A percentile compares a stretch with the other conserved stretches of the same genome.
phyloP scores from a whole-genome alignment of 2,113 vertebrate genomes.

The Eublepharis macularius region DNA sequence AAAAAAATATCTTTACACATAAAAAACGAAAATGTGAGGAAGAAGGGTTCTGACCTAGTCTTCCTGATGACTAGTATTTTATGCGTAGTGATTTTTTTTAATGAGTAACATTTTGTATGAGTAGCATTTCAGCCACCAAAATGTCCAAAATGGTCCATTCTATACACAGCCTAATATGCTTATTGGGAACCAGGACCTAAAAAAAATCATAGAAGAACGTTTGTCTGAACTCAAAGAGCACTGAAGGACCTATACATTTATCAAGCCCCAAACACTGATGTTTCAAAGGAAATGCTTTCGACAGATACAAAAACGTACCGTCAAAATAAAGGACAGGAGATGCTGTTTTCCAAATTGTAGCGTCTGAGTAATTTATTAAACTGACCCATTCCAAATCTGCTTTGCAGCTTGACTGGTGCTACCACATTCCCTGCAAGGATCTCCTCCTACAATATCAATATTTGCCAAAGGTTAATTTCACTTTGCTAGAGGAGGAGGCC shows the following conservation, averaged over 20 bases:
- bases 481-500: constrained; percentile 24
- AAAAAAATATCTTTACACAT: neutral
- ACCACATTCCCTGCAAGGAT: constrained; percentile 13
- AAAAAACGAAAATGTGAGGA: neutral
- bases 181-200: neutral
- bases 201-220: neutral
- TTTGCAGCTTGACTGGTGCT: constrained; percentile 22
- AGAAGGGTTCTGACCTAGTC: neutral
- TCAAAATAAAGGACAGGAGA: neutral
- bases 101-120: too few relatives aligned
- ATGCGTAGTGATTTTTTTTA: too few relatives aligned
- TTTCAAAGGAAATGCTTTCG: neutral
- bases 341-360: neutral
- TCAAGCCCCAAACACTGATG: neutral
- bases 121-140: too few relatives aligned
- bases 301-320: neutral
- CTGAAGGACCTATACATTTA: neutral
- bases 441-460: constrained; percentile 66
- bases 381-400: constrained; percentile 20
- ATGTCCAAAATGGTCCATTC: neutral
- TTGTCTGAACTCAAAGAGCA: neutral
- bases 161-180: neutral
- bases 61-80: neutral
- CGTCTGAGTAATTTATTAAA: constrained; percentile 27
- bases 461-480: constrained; percentile 59